Evolutionary conservation across 2,888 invertebrate genomes (phyloP), one percentile per base, ranked within the genome.

Genomic region (Melanotus villosus): DNA sequence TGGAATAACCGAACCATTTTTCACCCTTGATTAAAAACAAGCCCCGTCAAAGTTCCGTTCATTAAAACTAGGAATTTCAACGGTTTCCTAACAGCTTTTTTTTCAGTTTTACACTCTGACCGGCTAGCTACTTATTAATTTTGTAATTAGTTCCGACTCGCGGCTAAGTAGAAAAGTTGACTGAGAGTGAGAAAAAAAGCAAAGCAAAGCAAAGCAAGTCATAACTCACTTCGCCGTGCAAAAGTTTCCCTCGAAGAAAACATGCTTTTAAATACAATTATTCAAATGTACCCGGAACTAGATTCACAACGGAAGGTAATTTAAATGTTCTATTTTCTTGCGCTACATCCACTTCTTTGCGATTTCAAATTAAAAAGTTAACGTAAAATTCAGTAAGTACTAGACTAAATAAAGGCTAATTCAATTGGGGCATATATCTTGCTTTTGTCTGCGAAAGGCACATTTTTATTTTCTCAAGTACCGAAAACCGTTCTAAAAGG

Each of bases 21-120:
- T 78, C 78, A 78, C 75, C 71, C 76, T 74, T 76, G 77, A 78
- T 77, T 78, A 78, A 78, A 78, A 78, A 76, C 72, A 73, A 73
- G 72, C 73, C 69, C 72, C 71, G 76, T 77, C 77, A 76, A 76
- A 78, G 74, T 75, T 77, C 71, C 75, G 75, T 76, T 75, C 76
- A 75, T 76, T 76, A 76, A 73, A 65, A 66, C 68, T 56, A 59
- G 60, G 52, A 69, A 54, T 56, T 57, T 52, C 32, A 34, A 41
- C 60, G 58, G 54, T 52, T 54, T 26, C 54, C 43, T 32, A 23
- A 30, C 32, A 21, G 12, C 43, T 43, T 38, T 52, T 52, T 63
- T 54, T 23, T 12, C 14, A 18, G 14, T 57, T 65, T 58, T 57
- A 45, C 65, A 45, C 45, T 65, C 45, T 56, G 43, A 32, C 54